These are phyloP conservation scores for Hippoglossus hippoglossus DNA, from an alignment of 2,797 vertebrate species.

Conservation along the genomic window DNA sequence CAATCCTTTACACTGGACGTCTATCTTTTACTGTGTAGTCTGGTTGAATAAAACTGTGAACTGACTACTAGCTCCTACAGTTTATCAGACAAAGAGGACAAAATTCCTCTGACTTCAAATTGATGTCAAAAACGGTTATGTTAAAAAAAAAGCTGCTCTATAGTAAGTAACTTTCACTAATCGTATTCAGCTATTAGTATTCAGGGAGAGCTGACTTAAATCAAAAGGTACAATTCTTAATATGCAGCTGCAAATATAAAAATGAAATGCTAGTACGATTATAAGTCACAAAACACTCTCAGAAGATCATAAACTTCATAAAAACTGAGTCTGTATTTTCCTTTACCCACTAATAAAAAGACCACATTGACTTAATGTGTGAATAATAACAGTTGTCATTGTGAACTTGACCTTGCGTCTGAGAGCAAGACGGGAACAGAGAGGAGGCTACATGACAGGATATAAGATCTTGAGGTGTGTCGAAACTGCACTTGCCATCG, in stretches of 20 bases:
- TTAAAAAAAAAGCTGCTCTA: too few relatives aligned
- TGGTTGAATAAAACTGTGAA: not conserved
- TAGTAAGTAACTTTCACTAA: too few relatives aligned
- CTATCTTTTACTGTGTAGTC: not conserved
- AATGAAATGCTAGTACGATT: not conserved
- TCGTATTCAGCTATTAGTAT: not conserved
- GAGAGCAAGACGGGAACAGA: not conserved
- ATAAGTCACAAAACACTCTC: not conserved
- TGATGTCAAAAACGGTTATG: not conserved
- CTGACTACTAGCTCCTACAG: not conserved
- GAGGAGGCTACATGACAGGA: slow-evolving; percentile 9
- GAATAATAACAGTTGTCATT: not conserved
- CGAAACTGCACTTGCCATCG: slow-evolving; percentile 7
- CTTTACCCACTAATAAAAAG: not conserved
- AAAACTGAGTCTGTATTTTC: not conserved
- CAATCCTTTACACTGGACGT: slow-evolving; percentile 1
- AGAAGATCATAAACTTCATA: not conserved
- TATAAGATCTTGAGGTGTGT: slow-evolving; percentile 5
- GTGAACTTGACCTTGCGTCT: slow-evolving; percentile 7
- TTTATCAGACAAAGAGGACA: not conserved
- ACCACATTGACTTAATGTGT: not conserved
- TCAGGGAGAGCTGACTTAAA: not conserved
- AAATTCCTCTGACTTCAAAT: not conserved
- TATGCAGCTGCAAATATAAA: not conserved
- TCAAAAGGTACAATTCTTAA: not conserved